Conservation (phyloP, 1,140 invertebrate genomes). For the Drosophila insularis region DNA sequence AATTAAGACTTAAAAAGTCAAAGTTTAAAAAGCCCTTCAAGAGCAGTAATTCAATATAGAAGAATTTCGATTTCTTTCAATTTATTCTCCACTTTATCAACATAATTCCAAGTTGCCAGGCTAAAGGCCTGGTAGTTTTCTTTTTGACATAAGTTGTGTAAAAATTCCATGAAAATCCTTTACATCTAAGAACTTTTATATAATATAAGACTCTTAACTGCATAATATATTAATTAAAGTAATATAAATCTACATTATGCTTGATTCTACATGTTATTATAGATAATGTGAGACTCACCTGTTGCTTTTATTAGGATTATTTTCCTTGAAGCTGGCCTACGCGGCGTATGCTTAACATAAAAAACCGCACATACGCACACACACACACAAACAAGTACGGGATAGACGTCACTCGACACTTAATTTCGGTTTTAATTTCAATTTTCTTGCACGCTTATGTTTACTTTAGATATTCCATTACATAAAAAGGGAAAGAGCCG, state of each 20-base stretch:
- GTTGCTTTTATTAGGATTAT: constrained; percentile 7
- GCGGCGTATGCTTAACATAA: constrained; percentile 48
- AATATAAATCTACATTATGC: constrained; percentile 2
- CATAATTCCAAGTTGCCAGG: no score
- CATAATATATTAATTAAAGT: background rate
- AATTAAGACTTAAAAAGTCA: no score
- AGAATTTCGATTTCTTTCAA: no score
- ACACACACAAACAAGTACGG: constrained; percentile 14
- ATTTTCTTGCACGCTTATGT: constrained; percentile 63
- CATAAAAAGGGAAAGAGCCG: constrained; percentile 12
- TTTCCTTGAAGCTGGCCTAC: background rate
- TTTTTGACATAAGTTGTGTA: no score
- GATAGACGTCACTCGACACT: constrained; percentile 56
- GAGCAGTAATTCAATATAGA: no score
- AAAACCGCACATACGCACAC: constrained; percentile 20
- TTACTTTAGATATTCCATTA: constrained; percentile 41
- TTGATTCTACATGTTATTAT: background rate
- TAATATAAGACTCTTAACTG: background rate
- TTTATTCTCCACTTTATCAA: no score
- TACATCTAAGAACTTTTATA: no score
- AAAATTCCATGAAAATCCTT: no score
- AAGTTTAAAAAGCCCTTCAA: no score
- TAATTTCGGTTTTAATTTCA: constrained; percentile 67
- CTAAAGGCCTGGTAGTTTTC: no score
- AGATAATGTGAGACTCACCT: background rate